Conservation (phyloP, 2,888 invertebrate genomes). For the Pemphredon lugubris region DNA sequence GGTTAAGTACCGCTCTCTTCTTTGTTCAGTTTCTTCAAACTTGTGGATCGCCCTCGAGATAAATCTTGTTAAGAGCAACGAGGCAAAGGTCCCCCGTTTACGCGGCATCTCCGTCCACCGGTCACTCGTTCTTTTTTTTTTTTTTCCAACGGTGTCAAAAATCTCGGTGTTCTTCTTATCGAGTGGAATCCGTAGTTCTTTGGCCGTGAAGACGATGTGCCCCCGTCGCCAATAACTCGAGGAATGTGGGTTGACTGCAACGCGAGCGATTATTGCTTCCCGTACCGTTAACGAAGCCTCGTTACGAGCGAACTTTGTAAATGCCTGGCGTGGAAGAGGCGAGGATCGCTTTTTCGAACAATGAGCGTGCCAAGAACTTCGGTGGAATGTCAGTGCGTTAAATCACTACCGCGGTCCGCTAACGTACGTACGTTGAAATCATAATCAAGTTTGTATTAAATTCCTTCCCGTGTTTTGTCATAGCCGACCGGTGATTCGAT, state of each 20-base stretch:
- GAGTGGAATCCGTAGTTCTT: conserved; percentile 10
- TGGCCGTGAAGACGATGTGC: not conserved
- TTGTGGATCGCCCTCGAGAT: too few relatives aligned
- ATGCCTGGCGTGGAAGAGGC: conserved; percentile 40
- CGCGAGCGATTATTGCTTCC: conserved; percentile 51
- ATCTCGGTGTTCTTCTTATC: conserved; percentile 1
- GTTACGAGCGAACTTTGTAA: conserved; percentile 56
- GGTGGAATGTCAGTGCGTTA: conserved; percentile 43
- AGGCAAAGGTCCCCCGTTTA: too few relatives aligned
- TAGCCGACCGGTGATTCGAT: not conserved
- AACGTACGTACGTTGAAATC: not conserved
- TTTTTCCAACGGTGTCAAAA: conserved; percentile 4
- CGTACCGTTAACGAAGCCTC: conserved; percentile 61
- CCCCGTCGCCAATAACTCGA: conserved; percentile 35
- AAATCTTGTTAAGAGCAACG: too few relatives aligned
- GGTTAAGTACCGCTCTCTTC: too few relatives aligned
- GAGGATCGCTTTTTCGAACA: conserved; percentile 46
- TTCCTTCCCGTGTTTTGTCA: conserved; percentile 5
- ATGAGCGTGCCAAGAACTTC: conserved; percentile 35
- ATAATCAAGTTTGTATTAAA: conserved; percentile 14
- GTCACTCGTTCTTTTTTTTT: too few relatives aligned
- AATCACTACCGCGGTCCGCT: conserved; percentile 35
- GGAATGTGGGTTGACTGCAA: conserved; percentile 52
- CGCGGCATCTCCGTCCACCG: too few relatives aligned
- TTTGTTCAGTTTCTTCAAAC: too few relatives aligned